These are phyloP conservation scores for Conus ventricosus DNA, from an alignment of 1,140 invertebrate species.

Conservation along the genomic window DNA sequence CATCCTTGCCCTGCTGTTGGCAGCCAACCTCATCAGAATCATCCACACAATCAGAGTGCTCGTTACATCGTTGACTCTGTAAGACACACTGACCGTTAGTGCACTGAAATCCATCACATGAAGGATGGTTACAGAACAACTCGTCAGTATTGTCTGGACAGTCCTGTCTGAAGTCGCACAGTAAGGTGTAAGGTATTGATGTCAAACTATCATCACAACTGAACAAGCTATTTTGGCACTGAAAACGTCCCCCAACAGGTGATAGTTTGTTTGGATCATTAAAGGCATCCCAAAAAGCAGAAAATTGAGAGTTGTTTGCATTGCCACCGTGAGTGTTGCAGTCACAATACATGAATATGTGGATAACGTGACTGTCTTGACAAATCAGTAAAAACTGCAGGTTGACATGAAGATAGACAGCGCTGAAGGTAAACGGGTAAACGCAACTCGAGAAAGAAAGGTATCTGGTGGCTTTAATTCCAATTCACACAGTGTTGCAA, in stretches of 20 bases:
- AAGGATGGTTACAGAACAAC: not conserved
- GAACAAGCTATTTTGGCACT: not conserved
- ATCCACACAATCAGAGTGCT: not conserved
- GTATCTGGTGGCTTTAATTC: too few relatives aligned
- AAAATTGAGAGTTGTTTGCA: constrained; percentile 11
- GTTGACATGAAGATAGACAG: too few relatives aligned
- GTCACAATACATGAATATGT: constrained; percentile 65
- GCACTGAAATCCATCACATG: not conserved
- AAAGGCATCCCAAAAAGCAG: too few relatives aligned
- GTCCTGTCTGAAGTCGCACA: not conserved
- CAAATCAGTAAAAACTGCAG: too few relatives aligned
- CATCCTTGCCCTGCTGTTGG: too few relatives aligned
- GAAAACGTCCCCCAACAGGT: too few relatives aligned
- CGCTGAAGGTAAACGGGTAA: too few relatives aligned
- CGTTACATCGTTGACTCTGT: not conserved
- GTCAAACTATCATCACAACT: not conserved
- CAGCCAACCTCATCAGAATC: not conserved
- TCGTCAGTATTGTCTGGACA: not conserved
- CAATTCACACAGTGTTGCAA: too few relatives aligned
- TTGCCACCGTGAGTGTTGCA: constrained; percentile 70
- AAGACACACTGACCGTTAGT: not conserved
- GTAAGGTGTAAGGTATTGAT: not conserved
- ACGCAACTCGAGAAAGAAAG: too few relatives aligned
- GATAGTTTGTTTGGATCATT: accelerated
- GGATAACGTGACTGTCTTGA: constrained; percentile 69